A percentile compares a stretch with the other conserved stretches of the same genome.
phyloP scores from a whole-genome alignment of 2,113 vertebrate species.

The Pampusana beccarii region DNA sequence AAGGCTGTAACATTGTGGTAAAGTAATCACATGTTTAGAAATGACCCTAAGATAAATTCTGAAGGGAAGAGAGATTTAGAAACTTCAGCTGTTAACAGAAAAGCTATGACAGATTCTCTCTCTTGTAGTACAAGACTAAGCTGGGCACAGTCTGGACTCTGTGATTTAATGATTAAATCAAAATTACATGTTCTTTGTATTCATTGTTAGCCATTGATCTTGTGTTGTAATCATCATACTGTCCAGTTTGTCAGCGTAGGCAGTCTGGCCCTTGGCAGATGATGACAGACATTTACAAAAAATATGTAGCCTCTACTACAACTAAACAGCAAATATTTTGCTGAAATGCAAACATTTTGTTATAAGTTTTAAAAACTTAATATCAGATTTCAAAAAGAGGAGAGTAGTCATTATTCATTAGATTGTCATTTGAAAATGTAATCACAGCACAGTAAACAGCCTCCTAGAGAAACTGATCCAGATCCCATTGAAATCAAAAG shows the following conservation, averaged over 20 bases:
- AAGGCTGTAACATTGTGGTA: background rate
- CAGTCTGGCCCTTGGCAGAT: background rate
- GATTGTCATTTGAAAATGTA: conserved; percentile 48
- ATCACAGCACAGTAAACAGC: conserved; percentile 41
- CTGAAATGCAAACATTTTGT: conserved; percentile 22
- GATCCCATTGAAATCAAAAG: conserved; percentile 44
- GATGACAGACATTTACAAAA: background rate
- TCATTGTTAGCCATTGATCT: background rate
- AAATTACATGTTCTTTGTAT: background rate
- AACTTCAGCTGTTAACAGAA: background rate
- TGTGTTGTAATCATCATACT: background rate
- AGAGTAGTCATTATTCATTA: conserved; percentile 37
- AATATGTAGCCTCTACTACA: background rate
- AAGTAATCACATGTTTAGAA: background rate
- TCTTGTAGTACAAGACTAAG: background rate
- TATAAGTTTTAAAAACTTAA: conserved; percentile 9
- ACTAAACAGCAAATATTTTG: conserved; percentile 3
- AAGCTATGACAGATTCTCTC: background rate
- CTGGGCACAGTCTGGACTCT: background rate
- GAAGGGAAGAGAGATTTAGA: background rate
- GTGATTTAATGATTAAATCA: conserved; percentile 3
- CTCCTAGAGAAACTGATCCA: conserved; percentile 33
- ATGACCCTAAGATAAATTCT: background rate
- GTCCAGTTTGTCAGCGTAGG: background rate
- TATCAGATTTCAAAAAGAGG: conserved; percentile 23